Percentiles rank a stretch among this genome's conserved stretches.
These are phyloP conservation scores for Temnothorax ravouxi DNA, from an alignment of 2,888 invertebrate species.

Conservation along the genomic window DNA sequence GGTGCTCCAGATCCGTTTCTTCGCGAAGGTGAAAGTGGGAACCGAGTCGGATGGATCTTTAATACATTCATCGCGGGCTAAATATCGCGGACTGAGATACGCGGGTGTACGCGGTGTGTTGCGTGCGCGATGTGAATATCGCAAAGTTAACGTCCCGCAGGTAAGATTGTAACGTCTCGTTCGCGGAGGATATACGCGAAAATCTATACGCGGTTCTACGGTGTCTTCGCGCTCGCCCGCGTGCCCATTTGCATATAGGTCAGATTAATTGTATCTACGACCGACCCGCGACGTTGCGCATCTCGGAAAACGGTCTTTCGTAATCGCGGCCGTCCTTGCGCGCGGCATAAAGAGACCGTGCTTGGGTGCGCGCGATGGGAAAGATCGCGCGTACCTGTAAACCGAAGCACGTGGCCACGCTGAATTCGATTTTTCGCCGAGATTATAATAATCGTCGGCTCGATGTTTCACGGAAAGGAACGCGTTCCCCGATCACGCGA, in stretches of 20 bases:
- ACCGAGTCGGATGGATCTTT: not conserved
- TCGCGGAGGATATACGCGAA: not conserved
- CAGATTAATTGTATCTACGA: conserved; percentile 28
- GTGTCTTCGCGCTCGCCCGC: not conserved
- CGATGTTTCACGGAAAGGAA: not conserved
- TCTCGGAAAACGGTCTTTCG: not conserved
- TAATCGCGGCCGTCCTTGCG: conserved; percentile 1
- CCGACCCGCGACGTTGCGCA: no score
- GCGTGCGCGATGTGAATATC: not conserved
- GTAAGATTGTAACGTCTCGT: not conserved
- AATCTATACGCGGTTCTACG: not conserved
- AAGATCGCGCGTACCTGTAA: not conserved
- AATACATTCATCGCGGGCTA: no score
- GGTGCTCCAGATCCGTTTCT: not conserved
- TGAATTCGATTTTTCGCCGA: not conserved
- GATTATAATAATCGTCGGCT: not conserved
- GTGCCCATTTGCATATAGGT: not conserved
- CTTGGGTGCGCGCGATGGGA: not conserved
- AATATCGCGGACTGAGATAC: not conserved
- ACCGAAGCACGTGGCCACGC: not conserved
- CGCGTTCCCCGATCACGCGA: not conserved
- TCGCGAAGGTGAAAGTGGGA: conserved; percentile 31
- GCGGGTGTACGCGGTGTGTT: not conserved
- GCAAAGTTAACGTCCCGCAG: not conserved
- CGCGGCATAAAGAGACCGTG: not conserved